Evolutionary conservation across 1,140 invertebrate genomes (phyloP).

Genomic region (Luehdorfia chinensis): DNA sequence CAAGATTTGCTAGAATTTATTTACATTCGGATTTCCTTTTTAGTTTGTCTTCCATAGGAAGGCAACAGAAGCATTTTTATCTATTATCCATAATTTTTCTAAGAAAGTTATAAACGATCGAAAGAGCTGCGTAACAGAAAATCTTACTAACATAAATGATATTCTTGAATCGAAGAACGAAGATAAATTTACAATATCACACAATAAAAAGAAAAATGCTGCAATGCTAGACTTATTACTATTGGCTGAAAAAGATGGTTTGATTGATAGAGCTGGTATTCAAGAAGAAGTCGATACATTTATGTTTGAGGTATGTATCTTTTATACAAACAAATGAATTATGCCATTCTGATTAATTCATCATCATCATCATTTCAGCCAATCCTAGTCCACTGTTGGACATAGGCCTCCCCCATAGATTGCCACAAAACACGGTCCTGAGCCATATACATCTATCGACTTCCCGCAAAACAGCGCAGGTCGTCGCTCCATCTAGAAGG

Average conservation of each 20-base stretch:
- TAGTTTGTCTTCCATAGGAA: conserved; percentile 24
- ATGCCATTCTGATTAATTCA: too few relatives aligned
- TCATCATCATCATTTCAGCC: too few relatives aligned
- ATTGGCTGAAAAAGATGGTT: conserved; percentile 70
- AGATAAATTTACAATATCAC: conserved; percentile 19
- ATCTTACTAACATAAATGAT: conserved; percentile 9
- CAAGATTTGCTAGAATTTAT: conserved; percentile 53
- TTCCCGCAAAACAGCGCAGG: too few relatives aligned
- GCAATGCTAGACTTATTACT: conserved; percentile 91
- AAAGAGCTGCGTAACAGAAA: conserved; percentile 14
- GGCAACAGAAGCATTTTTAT: conserved; percentile 35
- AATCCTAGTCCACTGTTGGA: too few relatives aligned
- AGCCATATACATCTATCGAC: too few relatives aligned
- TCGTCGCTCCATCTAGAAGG: too few relatives aligned
- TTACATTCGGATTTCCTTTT: conserved; percentile 40
- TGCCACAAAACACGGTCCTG: too few relatives aligned
- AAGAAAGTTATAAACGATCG: conserved; percentile 22
- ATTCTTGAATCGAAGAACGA: conserved; percentile 14
- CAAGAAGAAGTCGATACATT: conserved; percentile 85
- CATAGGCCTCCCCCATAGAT: too few relatives aligned
- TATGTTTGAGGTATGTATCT: conserved; percentile 85
- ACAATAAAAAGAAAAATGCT: conserved; percentile 73
- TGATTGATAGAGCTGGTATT: conserved; percentile 77
- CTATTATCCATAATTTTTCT: conserved; percentile 26
- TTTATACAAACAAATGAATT: too few relatives aligned